Base-by-base conservation (phyloP, 1,140 invertebrate species). In the Uloborus diversus region DNA sequence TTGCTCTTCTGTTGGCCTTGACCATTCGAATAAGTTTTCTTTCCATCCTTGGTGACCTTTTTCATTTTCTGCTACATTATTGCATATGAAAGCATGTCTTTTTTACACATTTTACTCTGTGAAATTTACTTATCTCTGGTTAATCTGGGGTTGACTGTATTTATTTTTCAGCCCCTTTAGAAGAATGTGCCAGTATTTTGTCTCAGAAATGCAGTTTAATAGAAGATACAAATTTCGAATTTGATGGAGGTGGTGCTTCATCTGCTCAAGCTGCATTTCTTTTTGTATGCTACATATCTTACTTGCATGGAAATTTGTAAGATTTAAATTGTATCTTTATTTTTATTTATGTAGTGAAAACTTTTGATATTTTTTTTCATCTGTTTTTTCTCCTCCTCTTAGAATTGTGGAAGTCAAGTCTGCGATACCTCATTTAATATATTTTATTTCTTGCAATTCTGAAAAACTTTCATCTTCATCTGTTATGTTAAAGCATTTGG, bases 391-490 rank as follows among this genome's bases (percentile, higher is more conserved):
- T 32, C 20, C 27, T 11, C n/a, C 28, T 70, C 57, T 33, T 49
- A 70, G 68, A 25, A 70, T 70, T 23, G 32, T 70, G 20, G 49
- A 70, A n/a, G 0, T 14, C 3, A 56, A 70, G 57, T 30, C 9
- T 37, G 11, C 57, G 14, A 57, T 37, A n/a, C 68, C 68, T 25
- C 68, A 70, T 27, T 25, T 70, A 4, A 35, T 70, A n/a, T 70
- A 70, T 32, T 70, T 35, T 57, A 25, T 37, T 23, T 57, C 68
- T 23, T 70, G 68, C 30, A 70, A 70, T 37, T 70, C 32, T 25
- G 53, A 70, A 1, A 57, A 1, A 4, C 14, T 70, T 17, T 14
- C n/a, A 37, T 23, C 53, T 23, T 35, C 28, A 14, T 5, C 32
- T 7, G 7, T 57, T 25, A 35, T 25, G 25, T 5, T 57, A 7